Conservation (phyloP, 2,113 vertebrate species). For the Ranitomeya imitator region DNA sequence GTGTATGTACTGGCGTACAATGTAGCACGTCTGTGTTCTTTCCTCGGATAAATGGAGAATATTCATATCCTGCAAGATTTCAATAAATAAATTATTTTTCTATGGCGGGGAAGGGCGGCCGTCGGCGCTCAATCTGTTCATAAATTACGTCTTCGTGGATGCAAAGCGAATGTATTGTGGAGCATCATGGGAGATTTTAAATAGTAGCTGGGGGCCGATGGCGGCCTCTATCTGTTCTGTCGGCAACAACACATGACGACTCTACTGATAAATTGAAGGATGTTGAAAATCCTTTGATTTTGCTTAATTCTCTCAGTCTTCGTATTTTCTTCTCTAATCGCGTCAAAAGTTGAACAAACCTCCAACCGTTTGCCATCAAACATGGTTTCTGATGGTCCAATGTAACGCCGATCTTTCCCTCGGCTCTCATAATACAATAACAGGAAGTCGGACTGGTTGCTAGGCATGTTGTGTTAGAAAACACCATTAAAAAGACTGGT, state of each 20-base stretch:
- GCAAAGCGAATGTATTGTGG: background rate
- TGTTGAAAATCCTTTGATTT: background rate
- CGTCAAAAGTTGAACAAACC: background rate
- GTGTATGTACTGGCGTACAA: background rate
- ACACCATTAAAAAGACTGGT: too few relatives aligned
- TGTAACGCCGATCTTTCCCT: too few relatives aligned
- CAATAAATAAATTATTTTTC: slow-evolving; percentile 25
- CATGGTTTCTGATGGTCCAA: too few relatives aligned
- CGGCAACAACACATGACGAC: background rate
- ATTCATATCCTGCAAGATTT: background rate
- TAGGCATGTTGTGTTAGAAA: too few relatives aligned
- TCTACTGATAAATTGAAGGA: background rate
- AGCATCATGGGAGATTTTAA: slow-evolving; percentile 15
- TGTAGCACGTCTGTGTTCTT: background rate
- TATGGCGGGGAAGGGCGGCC: background rate
- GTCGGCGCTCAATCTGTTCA: background rate
- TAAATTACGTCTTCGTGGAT: background rate
- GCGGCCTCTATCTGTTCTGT: background rate
- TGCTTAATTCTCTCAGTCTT: background rate
- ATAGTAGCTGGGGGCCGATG: background rate
- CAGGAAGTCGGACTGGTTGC: too few relatives aligned
- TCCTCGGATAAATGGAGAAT: background rate
- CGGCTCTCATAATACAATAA: too few relatives aligned
- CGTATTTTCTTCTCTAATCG: background rate
- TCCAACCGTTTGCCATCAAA: background rate